These are phyloP conservation scores for Drosophila anceps DNA, from an alignment of 2,888 invertebrate species.

Conservation along the genomic window DNA sequence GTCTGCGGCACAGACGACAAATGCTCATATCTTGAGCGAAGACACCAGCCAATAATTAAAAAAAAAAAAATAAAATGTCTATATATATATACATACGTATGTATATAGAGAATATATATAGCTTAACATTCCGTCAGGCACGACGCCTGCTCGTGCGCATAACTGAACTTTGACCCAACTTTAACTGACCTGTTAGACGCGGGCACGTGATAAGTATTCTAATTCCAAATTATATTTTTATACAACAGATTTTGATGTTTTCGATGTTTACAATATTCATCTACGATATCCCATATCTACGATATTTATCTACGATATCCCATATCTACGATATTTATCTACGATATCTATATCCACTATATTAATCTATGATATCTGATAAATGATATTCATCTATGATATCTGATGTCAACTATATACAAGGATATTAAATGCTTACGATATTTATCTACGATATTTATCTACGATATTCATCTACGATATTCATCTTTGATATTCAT, in stretches of 20 bases:
- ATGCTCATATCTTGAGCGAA: slow-evolving; percentile 34
- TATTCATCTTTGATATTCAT: too few relatives aligned
- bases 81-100: background rate
- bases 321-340: background rate
- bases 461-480: too few relatives aligned
- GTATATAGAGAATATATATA: background rate
- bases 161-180: background rate
- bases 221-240: background rate
- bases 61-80: slow-evolving; percentile 8
- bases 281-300: background rate
- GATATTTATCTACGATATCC: background rate
- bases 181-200: slow-evolving; percentile 1
- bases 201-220: slow-evolving; percentile 2
- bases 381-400: too few relatives aligned
- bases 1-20: slow-evolving; percentile 17
- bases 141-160: slow-evolving; percentile 29
- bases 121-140: slow-evolving; percentile 3
- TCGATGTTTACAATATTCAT: background rate
- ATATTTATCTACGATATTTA: too few relatives aligned
- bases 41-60: slow-evolving; percentile 25
- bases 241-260: too few relatives aligned
- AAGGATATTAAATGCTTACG: too few relatives aligned
- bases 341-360: too few relatives aligned
- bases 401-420: too few relatives aligned
- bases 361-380: too few relatives aligned